A percentile compares a stretch with the other conserved stretches of the same genome.
These are phyloP conservation scores for Leiothrix lutea DNA, from an alignment of 2,113 vertebrate species.

Conservation along the genomic window DNA sequence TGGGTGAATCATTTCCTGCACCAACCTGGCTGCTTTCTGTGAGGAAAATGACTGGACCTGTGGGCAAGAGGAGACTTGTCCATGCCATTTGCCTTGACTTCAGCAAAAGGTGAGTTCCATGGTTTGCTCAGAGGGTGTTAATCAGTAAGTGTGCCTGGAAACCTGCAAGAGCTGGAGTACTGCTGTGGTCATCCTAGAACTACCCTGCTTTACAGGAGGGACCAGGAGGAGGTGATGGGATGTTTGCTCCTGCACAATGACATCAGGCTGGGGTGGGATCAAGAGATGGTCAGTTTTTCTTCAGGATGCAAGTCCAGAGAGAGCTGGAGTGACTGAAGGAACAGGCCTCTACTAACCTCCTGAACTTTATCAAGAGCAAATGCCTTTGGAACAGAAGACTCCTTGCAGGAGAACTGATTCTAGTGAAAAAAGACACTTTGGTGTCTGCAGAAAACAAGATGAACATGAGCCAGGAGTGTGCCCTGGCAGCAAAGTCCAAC, in stretches of 20 bases:
- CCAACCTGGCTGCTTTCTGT: background rate
- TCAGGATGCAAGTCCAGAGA: background rate
- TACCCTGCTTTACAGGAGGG: background rate
- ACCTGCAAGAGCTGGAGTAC: background rate
- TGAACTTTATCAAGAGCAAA: background rate
- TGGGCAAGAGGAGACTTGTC: background rate
- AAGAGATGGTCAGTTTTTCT: background rate
- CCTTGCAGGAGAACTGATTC: background rate
- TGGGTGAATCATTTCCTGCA: background rate
- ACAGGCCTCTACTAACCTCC: background rate
- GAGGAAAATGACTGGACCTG: background rate
- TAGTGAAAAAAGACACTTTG: background rate
- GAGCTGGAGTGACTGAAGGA: background rate
- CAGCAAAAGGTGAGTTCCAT: background rate
- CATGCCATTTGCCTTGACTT: background rate
- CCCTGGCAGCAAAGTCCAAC: background rate
- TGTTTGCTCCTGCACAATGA: background rate
- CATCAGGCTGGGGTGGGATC: background rate
- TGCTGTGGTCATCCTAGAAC: background rate
- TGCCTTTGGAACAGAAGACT: background rate
- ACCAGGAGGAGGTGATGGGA: background rate
- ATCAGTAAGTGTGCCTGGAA: background rate
- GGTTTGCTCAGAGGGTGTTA: background rate
- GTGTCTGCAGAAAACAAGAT: background rate
- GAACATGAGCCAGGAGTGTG: background rate